Base-by-base conservation (phyloP, 2,797 vertebrate species). In the Pangasius sanitwongsei region DNA sequence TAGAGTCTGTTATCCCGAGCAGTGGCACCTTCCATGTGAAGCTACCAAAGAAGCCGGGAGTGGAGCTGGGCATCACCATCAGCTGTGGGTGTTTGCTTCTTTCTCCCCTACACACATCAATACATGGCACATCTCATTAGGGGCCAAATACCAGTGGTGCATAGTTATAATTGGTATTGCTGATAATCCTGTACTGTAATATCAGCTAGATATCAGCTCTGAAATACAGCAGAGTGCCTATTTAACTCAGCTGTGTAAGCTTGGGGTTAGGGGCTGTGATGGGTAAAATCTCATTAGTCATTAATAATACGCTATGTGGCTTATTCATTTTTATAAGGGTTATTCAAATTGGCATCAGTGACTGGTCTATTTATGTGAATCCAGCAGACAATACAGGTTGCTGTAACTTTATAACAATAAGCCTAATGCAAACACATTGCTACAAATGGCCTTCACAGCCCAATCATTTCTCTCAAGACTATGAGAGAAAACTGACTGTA, bases 11-110 rank as follows among this genome's bases (percentile, higher is more conserved):
- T 90, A 98, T 99, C 92, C 98, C 98, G 87, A 99, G 98, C 93
- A 99, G 98, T 89, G 98, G 98, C 85, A 99, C 98, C 28, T 99
- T 99, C 94, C 98, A 99, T 3, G 98, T 99, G 88, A 99, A 99
- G 93, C 97, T 99, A 88, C 98, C 98, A 82, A 99, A 99, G 97
- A 99, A 98, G 90, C 97, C 98, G 41, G 98, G 97, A 0, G 98
- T 99, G 94, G 98, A 99, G 93, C 97, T 99, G 90, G 98, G 98
- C 90, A 99, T 99, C 95, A 99, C 98, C 89, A 99, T 99, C 95
- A 99, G 98, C 94, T 99, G 98, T 99, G 94, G 97, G 98, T 97
- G 91, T 86, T 74, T 13, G 20, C 28, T 34, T 74, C 48, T 9
- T 78, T 13, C 6, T 67, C 11, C 23, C 7, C 0, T 18, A 41